Evolutionary conservation across 92 coral and sea anemone genomes (phyloP).

Genomic region (Epizoanthus ramosus): DNA sequence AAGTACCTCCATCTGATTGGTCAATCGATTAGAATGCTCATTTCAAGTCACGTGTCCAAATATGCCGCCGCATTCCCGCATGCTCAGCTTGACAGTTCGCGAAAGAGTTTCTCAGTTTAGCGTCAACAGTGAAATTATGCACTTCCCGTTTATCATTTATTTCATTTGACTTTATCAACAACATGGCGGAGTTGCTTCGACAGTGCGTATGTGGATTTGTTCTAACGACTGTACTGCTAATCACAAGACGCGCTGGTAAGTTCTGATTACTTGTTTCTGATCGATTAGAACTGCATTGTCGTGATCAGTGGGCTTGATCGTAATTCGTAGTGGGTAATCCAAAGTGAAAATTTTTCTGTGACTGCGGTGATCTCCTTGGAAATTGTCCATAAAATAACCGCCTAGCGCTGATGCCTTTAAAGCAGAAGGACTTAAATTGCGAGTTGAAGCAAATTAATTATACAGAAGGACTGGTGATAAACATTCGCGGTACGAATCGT

Average conservation of each 20-base stretch:
- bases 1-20: conserved; percentile 14
- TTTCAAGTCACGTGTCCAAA: conserved; percentile 44
- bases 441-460: neutral
- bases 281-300: neutral
- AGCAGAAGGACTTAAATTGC: neutral
- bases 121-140: conserved; percentile 11
- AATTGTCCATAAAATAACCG: conserved; percentile 1
- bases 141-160: conserved; percentile 35
- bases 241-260: conserved; percentile 21
- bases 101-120: neutral
- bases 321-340: neutral
- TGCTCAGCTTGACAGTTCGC: neutral
- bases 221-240: neutral
- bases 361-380: conserved; percentile 9
- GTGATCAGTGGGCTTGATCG: neutral
- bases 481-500: neutral
- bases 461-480: neutral
- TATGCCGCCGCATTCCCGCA: conserved; percentile 7
- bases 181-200: conserved; percentile 27
- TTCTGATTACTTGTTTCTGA: conserved; percentile 1
- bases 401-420: neutral
- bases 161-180: conserved; percentile 27
- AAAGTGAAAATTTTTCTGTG: neutral
- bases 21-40: conserved; percentile 33
- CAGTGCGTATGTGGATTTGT: conserved; percentile 3